Base-by-base conservation (phyloP, 1,140 invertebrate genomes). In the Vollenhovia emeryi region DNA sequence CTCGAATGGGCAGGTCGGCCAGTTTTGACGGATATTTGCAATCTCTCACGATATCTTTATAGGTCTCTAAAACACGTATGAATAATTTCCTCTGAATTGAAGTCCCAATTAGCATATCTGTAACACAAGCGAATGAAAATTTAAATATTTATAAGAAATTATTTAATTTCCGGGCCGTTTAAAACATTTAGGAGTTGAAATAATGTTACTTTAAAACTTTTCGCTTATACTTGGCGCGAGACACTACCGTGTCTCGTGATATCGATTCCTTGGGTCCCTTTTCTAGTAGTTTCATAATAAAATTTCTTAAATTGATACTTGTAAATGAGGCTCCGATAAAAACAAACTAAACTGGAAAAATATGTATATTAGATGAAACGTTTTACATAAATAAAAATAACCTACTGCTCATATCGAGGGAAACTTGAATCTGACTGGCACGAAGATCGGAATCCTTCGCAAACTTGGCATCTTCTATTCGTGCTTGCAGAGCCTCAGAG, bases 31-130 rank as follows among this genome's bases (percentile, higher is more conserved):
- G 92, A 15, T 96, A 94, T n/a, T 96, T 93, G 84, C 97, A 97
- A 0, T 96, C 95, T 1, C 84, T 86, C 79, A 97, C 94, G 0
- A 97, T 90, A 18, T 95, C 88, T n/a, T 94, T 90, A 55, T 96
- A 95, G 68, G 97, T 96, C 2, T 94, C 91, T 50, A 96, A 94
- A 86, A 97, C 98, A 4, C 96, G 94, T n/a, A 96, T 95, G 43
- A 96, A 93, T 1, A 98, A 87, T 78, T 96, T 95, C 48, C 95
- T 94, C 87, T 97, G 96, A 15, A 97, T 89, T 59, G 95, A 60
- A 96, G 93, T 0, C 96, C 96, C 30, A 98, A 97, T 92, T 97
- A 96, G n/a, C n/a, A n/a, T 96, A 95, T 98, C 97, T 97, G 91
- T 13, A 92, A 66, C 73, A 40, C 60, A 84, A 48, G 13, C 6